Evolutionary conservation across 2,113 vertebrate genomes (phyloP).

Genomic region (Rhombomys opimus): DNA sequence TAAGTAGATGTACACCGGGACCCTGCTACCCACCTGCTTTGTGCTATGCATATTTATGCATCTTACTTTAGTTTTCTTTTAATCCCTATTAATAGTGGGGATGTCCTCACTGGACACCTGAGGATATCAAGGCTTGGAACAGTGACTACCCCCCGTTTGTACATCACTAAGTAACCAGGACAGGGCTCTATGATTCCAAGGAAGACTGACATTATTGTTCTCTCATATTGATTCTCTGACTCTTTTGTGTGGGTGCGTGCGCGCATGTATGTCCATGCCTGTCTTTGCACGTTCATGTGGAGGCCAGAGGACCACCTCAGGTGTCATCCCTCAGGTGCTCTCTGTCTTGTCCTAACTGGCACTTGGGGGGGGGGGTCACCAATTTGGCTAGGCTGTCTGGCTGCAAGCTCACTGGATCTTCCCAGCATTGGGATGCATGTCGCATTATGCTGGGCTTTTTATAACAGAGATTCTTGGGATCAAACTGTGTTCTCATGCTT

Average conservation of each 20-base stretch:
- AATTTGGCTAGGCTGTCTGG: background rate
- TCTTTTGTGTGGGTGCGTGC: background rate
- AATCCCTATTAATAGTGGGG: background rate
- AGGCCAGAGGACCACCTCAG: background rate
- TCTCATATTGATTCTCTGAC: background rate
- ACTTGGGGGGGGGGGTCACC: no score
- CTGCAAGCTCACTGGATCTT: background rate
- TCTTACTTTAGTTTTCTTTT: background rate
- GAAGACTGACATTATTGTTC: background rate
- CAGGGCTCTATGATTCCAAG: fast-evolving
- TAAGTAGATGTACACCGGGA: background rate
- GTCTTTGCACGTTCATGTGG: background rate
- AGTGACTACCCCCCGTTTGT: background rate
- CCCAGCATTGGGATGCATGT: background rate
- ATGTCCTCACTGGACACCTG: background rate
- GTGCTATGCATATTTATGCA: background rate
- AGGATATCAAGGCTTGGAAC: background rate
- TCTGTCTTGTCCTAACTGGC: background rate
- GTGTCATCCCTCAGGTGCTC: background rate
- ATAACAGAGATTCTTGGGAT: background rate
- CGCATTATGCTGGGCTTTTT: background rate
- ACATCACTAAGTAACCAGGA: background rate
- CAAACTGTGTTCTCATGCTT: background rate
- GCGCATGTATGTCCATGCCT: background rate
- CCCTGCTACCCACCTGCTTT: background rate